These are phyloP conservation scores for Neolamprologus devosi DNA, from an alignment of 2,113 vertebrate genomes.

Conservation along the genomic window DNA sequence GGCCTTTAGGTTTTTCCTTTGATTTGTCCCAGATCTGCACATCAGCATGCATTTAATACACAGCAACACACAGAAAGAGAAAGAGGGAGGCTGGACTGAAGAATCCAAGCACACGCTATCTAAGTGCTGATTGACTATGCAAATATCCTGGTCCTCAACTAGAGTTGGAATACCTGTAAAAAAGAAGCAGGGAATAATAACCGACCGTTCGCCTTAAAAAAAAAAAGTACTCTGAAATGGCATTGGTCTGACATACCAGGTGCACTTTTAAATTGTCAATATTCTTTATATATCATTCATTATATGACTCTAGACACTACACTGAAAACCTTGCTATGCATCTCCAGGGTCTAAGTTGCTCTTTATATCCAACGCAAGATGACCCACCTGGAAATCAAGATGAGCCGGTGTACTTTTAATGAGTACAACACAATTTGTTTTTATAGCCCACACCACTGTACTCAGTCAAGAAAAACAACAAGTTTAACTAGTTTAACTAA, in stretches of 20 bases:
- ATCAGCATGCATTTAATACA: neutral
- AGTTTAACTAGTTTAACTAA: conserved; percentile 12
- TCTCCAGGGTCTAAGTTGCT: neutral
- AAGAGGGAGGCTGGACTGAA: neutral
- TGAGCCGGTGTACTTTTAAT: neutral
- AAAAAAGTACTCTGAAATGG: neutral
- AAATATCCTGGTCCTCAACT: neutral
- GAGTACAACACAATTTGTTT: conserved; percentile 4
- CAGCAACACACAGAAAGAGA: neutral
- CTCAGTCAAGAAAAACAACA: conserved; percentile 4
- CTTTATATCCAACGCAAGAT: neutral
- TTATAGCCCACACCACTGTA: conserved; percentile 1
- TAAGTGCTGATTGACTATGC: conserved; percentile 6
- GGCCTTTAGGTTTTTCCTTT: neutral
- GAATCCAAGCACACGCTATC: neutral
- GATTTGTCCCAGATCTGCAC: neutral
- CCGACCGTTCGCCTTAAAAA: neutral
- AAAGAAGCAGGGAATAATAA: neutral
- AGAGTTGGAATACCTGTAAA: neutral
- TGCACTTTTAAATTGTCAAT: neutral
- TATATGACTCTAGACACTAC: neutral
- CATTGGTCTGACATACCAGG: neutral
- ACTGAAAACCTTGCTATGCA: neutral
- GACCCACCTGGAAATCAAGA: neutral
- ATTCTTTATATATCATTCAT: neutral